Percentiles rank a stretch among this genome's conserved stretches.
Evolutionary conservation across 1,140 invertebrate genomes (phyloP).

Genomic region (Cherax quadricarinatus): DNA sequence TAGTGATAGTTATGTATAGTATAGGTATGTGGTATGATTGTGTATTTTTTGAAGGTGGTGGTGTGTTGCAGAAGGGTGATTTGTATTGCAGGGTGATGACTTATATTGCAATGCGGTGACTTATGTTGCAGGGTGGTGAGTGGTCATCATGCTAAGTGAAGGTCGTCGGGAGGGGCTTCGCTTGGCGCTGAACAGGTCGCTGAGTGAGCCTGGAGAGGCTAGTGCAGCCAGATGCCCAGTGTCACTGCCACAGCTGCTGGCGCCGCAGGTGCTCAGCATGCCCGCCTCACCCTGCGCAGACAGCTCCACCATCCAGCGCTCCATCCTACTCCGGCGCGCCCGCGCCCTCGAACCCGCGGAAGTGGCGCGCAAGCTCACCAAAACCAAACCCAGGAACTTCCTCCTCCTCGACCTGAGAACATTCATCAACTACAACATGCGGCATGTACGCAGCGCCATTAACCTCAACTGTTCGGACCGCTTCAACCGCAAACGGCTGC

Average conservation of each 20-base stretch:
- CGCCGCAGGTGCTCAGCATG: slow-evolving; percentile 78
- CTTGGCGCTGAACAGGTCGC: slow-evolving; percentile 80
- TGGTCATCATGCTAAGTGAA: slow-evolving; percentile 77
- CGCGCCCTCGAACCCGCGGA: slow-evolving; percentile 75
- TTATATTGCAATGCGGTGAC: not conserved
- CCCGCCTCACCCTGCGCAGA: slow-evolving; percentile 81
- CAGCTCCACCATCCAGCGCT: slow-evolving; percentile 79
- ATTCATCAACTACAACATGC: slow-evolving; percentile 85
- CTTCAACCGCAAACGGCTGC: slow-evolving; percentile 84
- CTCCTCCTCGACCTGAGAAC: slow-evolving; percentile 85
- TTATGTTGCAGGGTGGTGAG: slow-evolving; percentile 57
- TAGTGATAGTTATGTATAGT: no score
- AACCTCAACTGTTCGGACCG: slow-evolving; percentile 87
- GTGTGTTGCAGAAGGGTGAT: not conserved
- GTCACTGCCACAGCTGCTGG: slow-evolving; percentile 80
- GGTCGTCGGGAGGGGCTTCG: slow-evolving; percentile 80
- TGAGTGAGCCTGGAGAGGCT: slow-evolving; percentile 81
- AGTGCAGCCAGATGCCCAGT: slow-evolving; percentile 74
- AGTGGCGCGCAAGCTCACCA: slow-evolving; percentile 75
- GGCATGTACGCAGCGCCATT: slow-evolving; percentile 85
- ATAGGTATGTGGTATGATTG: not conserved
- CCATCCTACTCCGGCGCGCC: slow-evolving; percentile 77
- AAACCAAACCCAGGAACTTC: slow-evolving; percentile 75
- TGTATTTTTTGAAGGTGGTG: slow-evolving; percentile 1
- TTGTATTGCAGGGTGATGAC: not conserved